Percentiles rank a stretch among this genome's conserved stretches.
These are phyloP conservation scores for Amblyopsis rosae DNA, from an alignment of 2,113 vertebrate genomes.

Conservation along the genomic window DNA sequence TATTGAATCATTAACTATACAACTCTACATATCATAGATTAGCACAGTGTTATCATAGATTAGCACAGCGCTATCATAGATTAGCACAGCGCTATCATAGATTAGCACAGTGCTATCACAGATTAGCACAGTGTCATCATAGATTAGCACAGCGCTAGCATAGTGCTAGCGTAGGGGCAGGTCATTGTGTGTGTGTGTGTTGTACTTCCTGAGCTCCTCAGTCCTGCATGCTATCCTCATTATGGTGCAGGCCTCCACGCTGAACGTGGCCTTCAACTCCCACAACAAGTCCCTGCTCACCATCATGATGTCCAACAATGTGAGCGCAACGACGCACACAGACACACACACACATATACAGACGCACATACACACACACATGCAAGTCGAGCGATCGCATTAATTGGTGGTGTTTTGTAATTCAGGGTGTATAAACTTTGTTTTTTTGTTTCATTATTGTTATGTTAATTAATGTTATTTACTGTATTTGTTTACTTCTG, in stretches of 20 bases:
- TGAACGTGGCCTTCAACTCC: slow-evolving; percentile 98
- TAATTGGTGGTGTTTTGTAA: too few species aligned
- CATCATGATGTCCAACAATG: slow-evolving; percentile 99
- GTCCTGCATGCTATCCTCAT: slow-evolving; percentile 96
- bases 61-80: too few species aligned
- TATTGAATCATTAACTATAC: too few species aligned
- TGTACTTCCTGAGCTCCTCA: slow-evolving; percentile 83
- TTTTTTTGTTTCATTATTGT: not conserved
- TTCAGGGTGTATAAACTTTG: not conserved
- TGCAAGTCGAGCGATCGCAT: too few species aligned
- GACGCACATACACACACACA: not conserved
- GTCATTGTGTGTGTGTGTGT: not conserved
- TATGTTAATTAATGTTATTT: not conserved
- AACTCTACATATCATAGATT: too few species aligned
- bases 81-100: too few species aligned
- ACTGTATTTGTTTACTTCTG: not conserved
- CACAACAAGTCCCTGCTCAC: slow-evolving; percentile 99
- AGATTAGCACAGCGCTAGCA: too few species aligned
- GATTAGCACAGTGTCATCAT: too few species aligned
- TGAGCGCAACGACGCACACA: slow-evolving; percentile 71
- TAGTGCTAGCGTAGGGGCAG: not conserved
- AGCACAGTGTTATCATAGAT: too few species aligned
- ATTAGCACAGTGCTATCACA: too few species aligned
- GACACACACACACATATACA: slow-evolving; percentile 1
- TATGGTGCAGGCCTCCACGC: slow-evolving; percentile 97